Base-by-base conservation (phyloP, 2,113 vertebrate genomes). In the Corythoichthys haematopterus region DNA sequence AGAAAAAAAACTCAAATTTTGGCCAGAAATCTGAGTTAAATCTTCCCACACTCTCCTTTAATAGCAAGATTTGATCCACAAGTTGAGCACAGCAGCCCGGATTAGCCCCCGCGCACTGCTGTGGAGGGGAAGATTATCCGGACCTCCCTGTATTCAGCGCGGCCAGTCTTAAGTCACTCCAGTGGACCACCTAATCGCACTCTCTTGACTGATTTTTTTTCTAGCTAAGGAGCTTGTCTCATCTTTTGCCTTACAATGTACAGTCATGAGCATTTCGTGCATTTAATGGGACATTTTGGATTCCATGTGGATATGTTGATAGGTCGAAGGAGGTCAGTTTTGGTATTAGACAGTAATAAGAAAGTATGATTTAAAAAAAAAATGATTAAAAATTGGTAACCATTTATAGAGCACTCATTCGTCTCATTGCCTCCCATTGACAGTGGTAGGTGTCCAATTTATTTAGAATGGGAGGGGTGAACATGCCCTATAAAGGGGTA, bases 81-180 rank as follows among this genome's bases (percentile, higher is more conserved):
- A 68, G 84, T 82, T 90, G 84, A 89, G 81, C 74, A 77, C 85
- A 82, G 88, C 79, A 55, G 80, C 81, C 69, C 78, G 84, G 91
- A 91, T 92, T 91, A 91, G 81, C 82, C 86, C 40, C 88, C 74
- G 77, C 79, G 65, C 89, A 91, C 90, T 84, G 91, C 90, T 91
- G 86, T 91, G 89, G 89, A 84, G 80, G 85, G 58, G 79, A 82
- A 90, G 90, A 91, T 92, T 89, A 92, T 83, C 88, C 74, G 81
- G 90, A 89, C 90, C 89, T 91, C 89, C 86, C 88, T 89, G 90
- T 80, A 89, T 88, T 92, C 83, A 89, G 76, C 85, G 72, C 80
- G 40, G 83, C 79, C 85, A 84, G 81, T 90, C 86, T 91, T 89
- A 90, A 92, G 77, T 91, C 84, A 88, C 70, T 87, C 75, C 87